Evolutionary conservation across 2,113 vertebrate species (phyloP).

Genomic region (Oceanodroma tethys): DNA sequence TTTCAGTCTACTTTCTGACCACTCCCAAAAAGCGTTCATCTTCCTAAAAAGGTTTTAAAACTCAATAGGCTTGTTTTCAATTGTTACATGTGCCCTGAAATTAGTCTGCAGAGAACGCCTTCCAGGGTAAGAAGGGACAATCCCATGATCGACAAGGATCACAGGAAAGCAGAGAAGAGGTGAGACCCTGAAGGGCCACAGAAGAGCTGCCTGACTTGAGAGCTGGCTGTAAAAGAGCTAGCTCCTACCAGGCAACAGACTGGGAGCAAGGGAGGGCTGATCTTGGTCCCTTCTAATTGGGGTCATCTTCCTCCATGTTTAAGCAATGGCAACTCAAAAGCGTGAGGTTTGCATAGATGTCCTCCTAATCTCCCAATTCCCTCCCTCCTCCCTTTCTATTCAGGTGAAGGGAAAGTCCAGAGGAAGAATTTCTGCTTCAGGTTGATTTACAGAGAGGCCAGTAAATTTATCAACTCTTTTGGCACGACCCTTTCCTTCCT

Average conservation of each 20-base stretch:
- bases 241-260: not conserved
- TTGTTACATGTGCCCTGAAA: not conserved
- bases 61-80: not conserved
- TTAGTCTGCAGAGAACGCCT: not conserved
- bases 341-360: not conserved
- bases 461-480: conserved; percentile 59
- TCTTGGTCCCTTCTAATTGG: not conserved
- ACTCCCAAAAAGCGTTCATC: not conserved
- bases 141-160: not conserved
- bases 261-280: not conserved
- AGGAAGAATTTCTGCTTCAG: conserved; percentile 68
- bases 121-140: not conserved
- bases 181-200: not conserved
- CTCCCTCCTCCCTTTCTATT: conserved; percentile 49
- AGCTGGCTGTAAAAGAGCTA: not conserved
- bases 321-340: not conserved
- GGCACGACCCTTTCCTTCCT: conserved; percentile 50
- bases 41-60: not conserved
- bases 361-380: not conserved
- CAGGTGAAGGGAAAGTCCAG: conserved; percentile 65
- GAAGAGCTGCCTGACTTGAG: not conserved
- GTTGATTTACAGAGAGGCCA: conserved; percentile 62
- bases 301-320: not conserved
- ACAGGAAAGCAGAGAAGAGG: not conserved
- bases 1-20: not conserved